Percentiles rank a stretch among this genome's conserved stretches.
These are phyloP conservation scores for Nomada ferruginata DNA, from an alignment of 2,888 invertebrate genomes.

Conservation along the genomic window DNA sequence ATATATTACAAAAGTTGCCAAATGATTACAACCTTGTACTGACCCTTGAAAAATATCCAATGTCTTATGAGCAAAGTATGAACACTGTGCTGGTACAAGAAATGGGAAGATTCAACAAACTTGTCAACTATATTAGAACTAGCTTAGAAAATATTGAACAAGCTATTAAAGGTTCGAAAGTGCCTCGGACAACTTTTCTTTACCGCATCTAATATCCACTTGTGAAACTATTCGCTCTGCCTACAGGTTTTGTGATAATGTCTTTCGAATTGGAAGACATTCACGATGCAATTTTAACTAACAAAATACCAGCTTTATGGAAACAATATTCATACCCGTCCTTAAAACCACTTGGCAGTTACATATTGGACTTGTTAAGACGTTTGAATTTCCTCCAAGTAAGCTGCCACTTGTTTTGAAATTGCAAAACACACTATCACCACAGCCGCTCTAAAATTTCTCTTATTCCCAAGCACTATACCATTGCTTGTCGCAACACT, in stretches of 20 bases:
- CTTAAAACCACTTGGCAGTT: constrained; percentile 94
- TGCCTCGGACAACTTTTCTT: not conserved
- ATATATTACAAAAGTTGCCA: constrained; percentile 92
- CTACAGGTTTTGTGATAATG: constrained; percentile 93
- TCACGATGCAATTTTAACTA: constrained; percentile 91
- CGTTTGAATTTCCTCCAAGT: constrained; percentile 94
- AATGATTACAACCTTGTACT: constrained; percentile 88
- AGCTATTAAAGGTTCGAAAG: constrained; percentile 91
- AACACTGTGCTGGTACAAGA: constrained; percentile 96
- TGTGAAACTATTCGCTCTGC: not conserved
- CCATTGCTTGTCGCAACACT: too few species aligned
- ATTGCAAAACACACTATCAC: too few species aligned
- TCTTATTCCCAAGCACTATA: too few species aligned
- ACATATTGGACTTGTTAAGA: constrained; percentile 93
- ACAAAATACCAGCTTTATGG: constrained; percentile 94
- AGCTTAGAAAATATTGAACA: constrained; percentile 92
- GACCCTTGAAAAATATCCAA: constrained; percentile 90
- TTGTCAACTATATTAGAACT: constrained; percentile 89
- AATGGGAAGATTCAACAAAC: constrained; percentile 91
- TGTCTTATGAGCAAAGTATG: constrained; percentile 94
- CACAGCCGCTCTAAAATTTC: too few species aligned
- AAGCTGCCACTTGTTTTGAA: constrained; percentile 3
- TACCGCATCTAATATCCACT: not conserved
- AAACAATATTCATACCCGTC: constrained; percentile 95
- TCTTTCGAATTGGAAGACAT: constrained; percentile 94